Base-by-base conservation (phyloP, 2,888 invertebrate genomes). In the Pristionchus mayeri region DNA sequence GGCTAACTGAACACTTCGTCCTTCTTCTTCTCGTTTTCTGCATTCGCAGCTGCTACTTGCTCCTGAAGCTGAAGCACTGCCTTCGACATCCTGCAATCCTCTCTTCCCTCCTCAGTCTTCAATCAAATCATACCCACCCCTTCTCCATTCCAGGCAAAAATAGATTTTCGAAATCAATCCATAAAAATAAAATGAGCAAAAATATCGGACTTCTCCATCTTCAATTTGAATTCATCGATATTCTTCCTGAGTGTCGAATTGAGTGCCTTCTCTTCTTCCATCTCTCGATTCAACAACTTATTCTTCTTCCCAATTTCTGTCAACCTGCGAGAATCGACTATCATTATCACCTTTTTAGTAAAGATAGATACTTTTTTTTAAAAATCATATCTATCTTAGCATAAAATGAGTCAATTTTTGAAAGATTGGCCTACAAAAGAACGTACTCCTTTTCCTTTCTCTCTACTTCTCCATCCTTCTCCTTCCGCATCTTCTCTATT, bases 201-300 rank as follows among this genome's bases (percentile, higher is more conserved):
- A 57, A n/a, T 24, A n/a, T 16, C 52, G 37, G 11, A 84, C 84
- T 75, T 84, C 44, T 75, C 84, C 75, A 84, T 50, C 27, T 84
- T 84, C 18, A 57, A 54, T 57, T 84, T 84, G 76, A 84, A 76
- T 27, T 84, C 84, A 37, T 84, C 76, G 54, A 75, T 84, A 52
- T 50, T 75, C 57, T 76, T 76, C 44, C 76, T 84, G 16, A 84
- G 60, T 37, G 75, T 75, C 21, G 54, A 44, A 27, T n/a, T 76
- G 44, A 84, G 48, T 44, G 50, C 84, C 24, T 75, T 52, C 44
- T 84, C 84, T 21, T 37, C 50, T 54, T 84, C 57, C 11, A 57
- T 37, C 18, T 84, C 84, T 24, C 44, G 18, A 18, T 13, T 13
- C 37, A 84, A 13, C 50, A 76, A 34, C 24, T 37, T 2, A 24